Base-by-base conservation (phyloP, 1,140 invertebrate species). In the Colletes gigas region DNA sequence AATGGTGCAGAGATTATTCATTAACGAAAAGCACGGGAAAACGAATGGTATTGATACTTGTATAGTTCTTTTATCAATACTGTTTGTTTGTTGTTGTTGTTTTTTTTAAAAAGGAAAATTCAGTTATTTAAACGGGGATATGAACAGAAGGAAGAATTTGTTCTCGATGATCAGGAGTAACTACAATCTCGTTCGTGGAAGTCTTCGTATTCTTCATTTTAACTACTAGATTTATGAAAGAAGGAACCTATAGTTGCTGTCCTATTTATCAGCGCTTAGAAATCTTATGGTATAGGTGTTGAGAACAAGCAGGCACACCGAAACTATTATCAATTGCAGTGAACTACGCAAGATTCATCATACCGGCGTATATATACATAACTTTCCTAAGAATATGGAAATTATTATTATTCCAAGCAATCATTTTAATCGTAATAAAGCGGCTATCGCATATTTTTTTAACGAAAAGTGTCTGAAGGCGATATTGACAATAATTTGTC, bases 21-120 rank as follows among this genome's bases (percentile, higher is more conserved):
- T 52, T 17, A 44, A 19, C 19, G 54, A 54, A 55, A 63, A 44
- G 5, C 44, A 63, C 41, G n/a, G 2, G 9, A 21, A 73, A 79
- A 63, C 77, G 30, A 79, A 73, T 73, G 41, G 77, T 79, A 79
- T 73, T 65, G 41, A 65, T 79, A 72, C 19, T 73, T 2, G 60
- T 41, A 52, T 65, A 8, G 55, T 73, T n/a, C 39, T 12, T 66
- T 30, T 65, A 65, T 78, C 19, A 66, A 73, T 73, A 73, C 60
- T 39, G 21, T 79, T 79, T 66, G 57, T n/a, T n/a, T n/a, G n/a
- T n/a, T n/a, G n/a, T n/a, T n/a, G n/a, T n/a, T n/a, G n/a, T 63
- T 72, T 75, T 50, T 66, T 47, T 21, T 54, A n/a, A 21, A 52
- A 21, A 59, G 1, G 54, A 47, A 54, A 55, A 21, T 54, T 19